Evolutionary conservation across 1,140 invertebrate species (phyloP), one percentile per base, ranked within the genome.

Genomic region (Musca domestica): DNA sequence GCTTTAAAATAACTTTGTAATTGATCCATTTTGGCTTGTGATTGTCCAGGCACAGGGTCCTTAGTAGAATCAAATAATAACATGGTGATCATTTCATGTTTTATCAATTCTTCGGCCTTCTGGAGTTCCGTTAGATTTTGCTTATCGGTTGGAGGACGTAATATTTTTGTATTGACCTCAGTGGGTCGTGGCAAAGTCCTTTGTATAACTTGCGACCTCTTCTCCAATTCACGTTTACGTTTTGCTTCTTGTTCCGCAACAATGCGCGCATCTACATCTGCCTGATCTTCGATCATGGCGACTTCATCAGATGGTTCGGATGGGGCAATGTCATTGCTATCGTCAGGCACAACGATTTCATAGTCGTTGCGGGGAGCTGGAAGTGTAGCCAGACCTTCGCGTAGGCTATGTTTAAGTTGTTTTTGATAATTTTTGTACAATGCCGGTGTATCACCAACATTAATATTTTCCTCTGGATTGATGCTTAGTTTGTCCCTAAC

Each of bases 11-110:
- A 96, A 73, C 77, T 83, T 81, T 74, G 78, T 70, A 81, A 56
- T 58, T 82, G 80, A 82, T 82, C 83, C 56, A 74, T 70, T 70
- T 75, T 82, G 69, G 70, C 80, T 76, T 84, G 82, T 14, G 76
- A 81, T 25, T 78, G 83, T 20, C 74, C 78, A 7, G 80, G 75
- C n/a, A 85, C 69, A 0, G 88, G 90, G 83, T 91, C 89, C 68
- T 89, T 85, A 15, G 92, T 69, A 27, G 91, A 88, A 84, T 99
- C 96, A 80, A 94, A 94, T 74, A 97, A 90, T 48, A 98, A 81
- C 95, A 98, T 98, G 6, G 90, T 91, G 25, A 98, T 86, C 95
- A 99, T 99, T 85, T 99, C 98, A 69, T 90, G 86, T 84, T 99
- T 99, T 58, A 99, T 96, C 25, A 99, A 78, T 84, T 99, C 96